A percentile compares a stretch with the other conserved stretches of the same genome.
These are phyloP conservation scores for Drosophila trichaetosa DNA, from an alignment of 2,888 invertebrate species.

Conservation along the genomic window DNA sequence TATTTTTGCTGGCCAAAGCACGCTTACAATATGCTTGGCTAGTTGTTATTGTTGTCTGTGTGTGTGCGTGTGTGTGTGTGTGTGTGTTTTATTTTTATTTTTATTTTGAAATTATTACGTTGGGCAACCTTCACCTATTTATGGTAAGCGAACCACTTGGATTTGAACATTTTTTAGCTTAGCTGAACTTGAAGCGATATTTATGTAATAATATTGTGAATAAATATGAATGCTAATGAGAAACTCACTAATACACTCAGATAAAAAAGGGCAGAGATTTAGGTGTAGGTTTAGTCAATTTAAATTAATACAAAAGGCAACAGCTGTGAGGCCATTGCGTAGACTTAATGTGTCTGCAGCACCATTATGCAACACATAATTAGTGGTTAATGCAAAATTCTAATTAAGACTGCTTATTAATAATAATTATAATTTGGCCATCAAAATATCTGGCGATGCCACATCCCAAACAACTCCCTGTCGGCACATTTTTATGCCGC, in stretches of 20 bases:
- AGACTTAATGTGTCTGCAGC: conserved; percentile 33
- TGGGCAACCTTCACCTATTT: conserved; percentile 72
- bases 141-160: conserved; percentile 25
- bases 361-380: conserved; percentile 65
- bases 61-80: not conserved
- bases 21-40: conserved; percentile 28
- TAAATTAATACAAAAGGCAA: not conserved
- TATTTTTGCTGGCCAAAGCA: conserved; percentile 30
- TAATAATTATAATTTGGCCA: conserved; percentile 65
- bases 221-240: not conserved
- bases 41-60: conserved; percentile 27
- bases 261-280: not conserved
- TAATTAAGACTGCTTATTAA: conserved; percentile 63
- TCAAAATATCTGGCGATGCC: conserved; percentile 7
- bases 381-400: conserved; percentile 59
- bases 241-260: not conserved
- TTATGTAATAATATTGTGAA: not conserved
- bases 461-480: conserved; percentile 12
- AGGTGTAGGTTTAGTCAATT: not conserved
- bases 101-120: conserved; percentile 68
- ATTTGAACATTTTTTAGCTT: conserved; percentile 7
- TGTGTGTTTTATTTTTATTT: conserved; percentile 43
- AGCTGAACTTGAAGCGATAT: conserved; percentile 7
- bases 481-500: conserved; percentile 42
- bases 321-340: conserved; percentile 28